A percentile compares a stretch with the other conserved stretches of the same genome.
phyloP scores from a whole-genome alignment of 2,888 invertebrate genomes.

The Biston betularia region DNA sequence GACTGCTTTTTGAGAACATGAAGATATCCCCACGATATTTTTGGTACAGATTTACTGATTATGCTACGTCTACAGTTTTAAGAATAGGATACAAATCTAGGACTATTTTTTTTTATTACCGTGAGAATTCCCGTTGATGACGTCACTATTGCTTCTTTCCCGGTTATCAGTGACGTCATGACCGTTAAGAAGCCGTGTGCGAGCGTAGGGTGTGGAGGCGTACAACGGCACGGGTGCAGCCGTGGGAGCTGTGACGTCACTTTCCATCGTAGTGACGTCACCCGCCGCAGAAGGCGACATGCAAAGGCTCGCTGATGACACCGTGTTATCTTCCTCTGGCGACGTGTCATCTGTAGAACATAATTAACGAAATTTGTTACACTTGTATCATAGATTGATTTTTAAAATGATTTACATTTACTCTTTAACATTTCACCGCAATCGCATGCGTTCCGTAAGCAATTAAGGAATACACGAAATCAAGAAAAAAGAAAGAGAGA shows the following conservation, averaged over 20 bases:
- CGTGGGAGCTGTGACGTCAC: neutral
- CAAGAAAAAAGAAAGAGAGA: neutral
- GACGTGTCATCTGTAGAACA: constrained; percentile 66
- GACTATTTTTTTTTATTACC: too few species aligned
- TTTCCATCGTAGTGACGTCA: constrained; percentile 3
- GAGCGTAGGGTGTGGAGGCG: constrained; percentile 53
- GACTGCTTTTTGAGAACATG: too few species aligned
- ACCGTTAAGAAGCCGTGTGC: constrained; percentile 59
- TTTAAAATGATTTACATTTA: too few species aligned
- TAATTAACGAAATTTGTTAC: neutral
- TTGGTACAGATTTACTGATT: too few species aligned
- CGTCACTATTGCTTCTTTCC: constrained; percentile 54
- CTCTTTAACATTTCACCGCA: constrained; percentile 1
- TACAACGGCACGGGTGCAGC: constrained; percentile 64
- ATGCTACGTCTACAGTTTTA: too few species aligned
- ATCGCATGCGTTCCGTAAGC: neutral
- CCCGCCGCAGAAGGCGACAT: constrained; percentile 64
- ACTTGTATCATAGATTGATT: neutral
- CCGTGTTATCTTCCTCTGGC: constrained; percentile 72
- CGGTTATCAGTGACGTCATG: constrained; percentile 59
- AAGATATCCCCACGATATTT: too few species aligned
- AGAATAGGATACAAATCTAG: too few species aligned
- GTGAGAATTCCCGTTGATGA: constrained; percentile 71
- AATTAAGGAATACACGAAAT: neutral
- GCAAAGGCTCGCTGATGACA: constrained; percentile 77